Base-by-base conservation (phyloP, 2,113 vertebrate species). In the Marcusenius ussheri region DNA sequence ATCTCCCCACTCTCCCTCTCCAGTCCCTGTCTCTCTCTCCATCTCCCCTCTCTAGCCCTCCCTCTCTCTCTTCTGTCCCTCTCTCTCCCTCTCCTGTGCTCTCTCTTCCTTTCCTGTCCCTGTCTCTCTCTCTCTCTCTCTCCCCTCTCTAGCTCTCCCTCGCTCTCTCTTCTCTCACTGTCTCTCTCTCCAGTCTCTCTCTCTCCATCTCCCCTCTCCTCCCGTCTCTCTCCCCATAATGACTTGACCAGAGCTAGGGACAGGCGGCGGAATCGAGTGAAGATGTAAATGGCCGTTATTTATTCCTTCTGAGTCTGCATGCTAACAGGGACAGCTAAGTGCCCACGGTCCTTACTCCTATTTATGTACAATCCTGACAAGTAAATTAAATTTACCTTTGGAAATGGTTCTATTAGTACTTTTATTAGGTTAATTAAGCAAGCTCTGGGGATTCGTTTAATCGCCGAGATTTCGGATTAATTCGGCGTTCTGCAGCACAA, bases 361-460 rank as follows among this genome's bases (percentile, higher is more conserved):
- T 94, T 96, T 96, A 97, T 96, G 91, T 93, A 94, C 92, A 92
- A 96, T 96, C 95, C 97, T 97, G 97, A 98, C 97, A 97, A 97
- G 97, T 97, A 97, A 98, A 97, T 98, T 97, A 97, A 97, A 97
- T 98, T 97, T 97, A 97, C 97, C 96, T 97, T 96, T 96, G 96
- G 96, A 97, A 97, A 97, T 97, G 96, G 96, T 97, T 97, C 96
- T 96, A 97, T 97, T 97, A 96, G 96, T 97, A 97, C 97, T 97
- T 97, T 98, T 97, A 98, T 98, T 98, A 98, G 97, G 96, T 97
- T 98, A 98, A 98, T 98, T 97, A 98, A 96, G 94, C 93, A 93
- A 95, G 95, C 95, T 96, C 96, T 96, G 94, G 97, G 96, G 96
- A 96, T 97, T 95, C 96, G 96, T 96, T 95, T 97, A 96, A 97